phyloP scores from a whole-genome alignment of 2,113 vertebrate species.

The Engystomops pustulosus region DNA sequence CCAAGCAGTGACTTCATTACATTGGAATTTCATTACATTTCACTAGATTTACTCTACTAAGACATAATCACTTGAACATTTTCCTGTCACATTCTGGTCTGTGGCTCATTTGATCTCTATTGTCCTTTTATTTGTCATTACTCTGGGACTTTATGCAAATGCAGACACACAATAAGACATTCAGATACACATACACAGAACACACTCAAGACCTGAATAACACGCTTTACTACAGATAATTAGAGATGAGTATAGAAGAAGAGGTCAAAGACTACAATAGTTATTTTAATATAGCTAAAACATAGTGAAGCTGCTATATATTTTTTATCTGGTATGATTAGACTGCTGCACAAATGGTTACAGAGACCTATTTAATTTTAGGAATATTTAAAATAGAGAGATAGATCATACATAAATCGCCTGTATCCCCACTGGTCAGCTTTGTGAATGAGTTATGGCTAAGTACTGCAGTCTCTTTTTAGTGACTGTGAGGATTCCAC shows the following conservation, averaged over 20 bases:
- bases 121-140: constrained; percentile 7
- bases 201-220: constrained; percentile 1
- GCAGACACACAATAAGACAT: not conserved
- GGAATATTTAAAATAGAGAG: too few relatives aligned
- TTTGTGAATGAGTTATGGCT: too few relatives aligned
- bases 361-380: too few relatives aligned
- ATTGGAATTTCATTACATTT: not conserved
- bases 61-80: not conserved
- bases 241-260: not conserved
- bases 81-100: constrained; percentile 23
- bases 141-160: constrained; percentile 23
- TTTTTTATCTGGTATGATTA: not conserved
- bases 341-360: not conserved
- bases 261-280: not conserved
- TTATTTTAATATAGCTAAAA: not conserved
- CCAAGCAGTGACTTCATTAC: constrained; percentile 13
- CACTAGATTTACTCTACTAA: not conserved
- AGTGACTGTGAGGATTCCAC: too few relatives aligned
- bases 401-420: too few relatives aligned
- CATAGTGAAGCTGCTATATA: not conserved
- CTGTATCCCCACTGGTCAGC: too few relatives aligned
- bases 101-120: constrained; percentile 34
- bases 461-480: too few relatives aligned
- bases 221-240: not conserved
- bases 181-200: not conserved